Percentiles rank a stretch among this genome's conserved stretches.
phyloP scores from a whole-genome alignment of 2,797 vertebrate genomes.

The Alca torda region DNA sequence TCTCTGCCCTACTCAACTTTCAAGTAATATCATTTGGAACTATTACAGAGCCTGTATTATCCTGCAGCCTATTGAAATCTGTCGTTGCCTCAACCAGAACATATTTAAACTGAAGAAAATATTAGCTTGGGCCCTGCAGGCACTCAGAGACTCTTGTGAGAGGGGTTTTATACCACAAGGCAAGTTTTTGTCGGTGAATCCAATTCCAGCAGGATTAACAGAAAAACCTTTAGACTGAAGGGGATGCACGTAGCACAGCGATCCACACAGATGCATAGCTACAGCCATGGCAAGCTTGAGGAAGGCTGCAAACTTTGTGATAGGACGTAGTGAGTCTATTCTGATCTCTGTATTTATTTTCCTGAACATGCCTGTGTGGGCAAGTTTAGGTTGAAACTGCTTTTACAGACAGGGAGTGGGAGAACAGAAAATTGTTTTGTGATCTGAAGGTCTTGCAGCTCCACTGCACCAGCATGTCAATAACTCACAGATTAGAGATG shows the following conservation, averaged over 20 bases:
- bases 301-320: background rate
- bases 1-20: background rate
- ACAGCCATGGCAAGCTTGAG: background rate
- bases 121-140: background rate
- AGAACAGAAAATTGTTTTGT: background rate
- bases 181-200: background rate
- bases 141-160: background rate
- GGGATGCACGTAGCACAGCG: background rate
- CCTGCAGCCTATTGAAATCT: background rate
- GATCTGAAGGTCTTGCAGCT: background rate
- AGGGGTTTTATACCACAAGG: background rate
- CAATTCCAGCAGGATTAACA: background rate
- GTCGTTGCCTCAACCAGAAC: background rate
- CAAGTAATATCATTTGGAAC: background rate
- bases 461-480: background rate
- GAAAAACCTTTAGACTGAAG: background rate
- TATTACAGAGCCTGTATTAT: background rate
- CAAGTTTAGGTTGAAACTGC: background rate
- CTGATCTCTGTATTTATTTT: background rate
- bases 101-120: background rate
- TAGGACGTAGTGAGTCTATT: background rate
- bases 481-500: background rate
- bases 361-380: background rate
- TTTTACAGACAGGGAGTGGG: background rate
- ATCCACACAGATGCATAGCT: rapidly evolving